A percentile compares a stretch with the other conserved stretches of the same genome.
phyloP scores from a whole-genome alignment of 2,113 vertebrate genomes.

The Gambusia holbrooki region DNA sequence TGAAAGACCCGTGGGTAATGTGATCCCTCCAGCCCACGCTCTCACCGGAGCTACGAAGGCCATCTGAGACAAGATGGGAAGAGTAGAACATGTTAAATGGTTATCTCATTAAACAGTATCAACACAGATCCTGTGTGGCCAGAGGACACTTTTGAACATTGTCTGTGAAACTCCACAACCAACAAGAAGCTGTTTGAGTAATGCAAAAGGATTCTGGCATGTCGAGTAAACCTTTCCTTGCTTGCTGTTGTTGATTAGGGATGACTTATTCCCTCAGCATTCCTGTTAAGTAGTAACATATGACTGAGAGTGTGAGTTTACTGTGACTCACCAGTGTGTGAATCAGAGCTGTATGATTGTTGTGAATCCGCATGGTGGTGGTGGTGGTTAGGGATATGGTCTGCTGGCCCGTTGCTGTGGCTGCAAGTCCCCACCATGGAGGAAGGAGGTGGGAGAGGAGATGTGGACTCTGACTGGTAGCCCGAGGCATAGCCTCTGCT shows the following conservation, averaged over 20 bases:
- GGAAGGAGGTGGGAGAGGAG: slow-evolving; percentile 73
- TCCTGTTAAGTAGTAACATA: slow-evolving; percentile 12
- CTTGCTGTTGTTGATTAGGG: slow-evolving; percentile 31
- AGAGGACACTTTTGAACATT: background rate
- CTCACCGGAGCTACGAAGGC: slow-evolving; percentile 68
- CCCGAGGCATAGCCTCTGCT: slow-evolving; percentile 82
- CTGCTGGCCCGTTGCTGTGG: slow-evolving; percentile 59
- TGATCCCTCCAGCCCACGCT: slow-evolving; percentile 84
- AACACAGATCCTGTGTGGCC: background rate
- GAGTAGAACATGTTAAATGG: background rate
- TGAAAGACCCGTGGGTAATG: slow-evolving; percentile 79
- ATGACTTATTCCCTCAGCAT: background rate
- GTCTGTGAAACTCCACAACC: background rate
- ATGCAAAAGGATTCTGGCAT: background rate
- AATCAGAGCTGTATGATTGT: slow-evolving; percentile 67
- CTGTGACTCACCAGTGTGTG: slow-evolving; percentile 70
- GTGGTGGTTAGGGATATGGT: slow-evolving; percentile 56
- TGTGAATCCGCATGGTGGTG: slow-evolving; percentile 63
- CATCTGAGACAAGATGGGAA: slow-evolving; percentile 58
- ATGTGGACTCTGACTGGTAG: slow-evolving; percentile 83
- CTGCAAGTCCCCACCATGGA: slow-evolving; percentile 60
- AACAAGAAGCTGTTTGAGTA: slow-evolving; percentile 6
- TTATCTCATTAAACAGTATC: background rate
- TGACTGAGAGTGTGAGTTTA: slow-evolving; percentile 20
- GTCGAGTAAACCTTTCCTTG: slow-evolving; percentile 5